phyloP scores from a whole-genome alignment of 2,113 vertebrate genomes.

The Fulica atra region DNA sequence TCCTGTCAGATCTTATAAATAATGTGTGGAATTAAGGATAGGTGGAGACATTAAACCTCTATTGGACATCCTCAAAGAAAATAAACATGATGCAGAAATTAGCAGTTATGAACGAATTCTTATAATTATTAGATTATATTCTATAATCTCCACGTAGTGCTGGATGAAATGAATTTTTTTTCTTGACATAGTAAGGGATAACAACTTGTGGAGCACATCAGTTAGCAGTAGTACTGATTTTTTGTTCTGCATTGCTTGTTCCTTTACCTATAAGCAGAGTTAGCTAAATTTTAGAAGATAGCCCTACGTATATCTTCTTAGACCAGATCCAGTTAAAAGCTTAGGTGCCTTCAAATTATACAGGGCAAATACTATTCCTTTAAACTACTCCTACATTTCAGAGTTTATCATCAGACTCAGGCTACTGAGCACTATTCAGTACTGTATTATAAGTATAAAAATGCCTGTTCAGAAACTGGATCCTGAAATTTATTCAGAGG shows the following conservation, averaged over 20 bases:
- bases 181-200: neutral
- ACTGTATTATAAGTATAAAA: neutral
- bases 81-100: neutral
- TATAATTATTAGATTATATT: too few species aligned
- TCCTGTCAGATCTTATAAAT: neutral
- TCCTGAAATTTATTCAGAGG: neutral
- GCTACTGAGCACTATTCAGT: neutral
- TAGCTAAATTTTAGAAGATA: neutral
- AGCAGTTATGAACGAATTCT: neutral
- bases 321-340: neutral
- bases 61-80: neutral
- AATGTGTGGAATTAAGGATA: neutral
- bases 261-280: neutral
- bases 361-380: neutral
- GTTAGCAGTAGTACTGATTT: neutral
- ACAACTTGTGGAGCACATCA: neutral
- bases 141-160: neutral
- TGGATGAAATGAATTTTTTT: neutral
- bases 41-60: neutral
- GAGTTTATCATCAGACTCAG: neutral
- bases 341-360: neutral
- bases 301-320: neutral
- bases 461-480: neutral
- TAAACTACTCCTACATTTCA: neutral
- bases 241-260: neutral